Evolutionary conservation across 92 coral and sea anemone genomes (phyloP).

Genomic region (Parazoanthus darwini): DNA sequence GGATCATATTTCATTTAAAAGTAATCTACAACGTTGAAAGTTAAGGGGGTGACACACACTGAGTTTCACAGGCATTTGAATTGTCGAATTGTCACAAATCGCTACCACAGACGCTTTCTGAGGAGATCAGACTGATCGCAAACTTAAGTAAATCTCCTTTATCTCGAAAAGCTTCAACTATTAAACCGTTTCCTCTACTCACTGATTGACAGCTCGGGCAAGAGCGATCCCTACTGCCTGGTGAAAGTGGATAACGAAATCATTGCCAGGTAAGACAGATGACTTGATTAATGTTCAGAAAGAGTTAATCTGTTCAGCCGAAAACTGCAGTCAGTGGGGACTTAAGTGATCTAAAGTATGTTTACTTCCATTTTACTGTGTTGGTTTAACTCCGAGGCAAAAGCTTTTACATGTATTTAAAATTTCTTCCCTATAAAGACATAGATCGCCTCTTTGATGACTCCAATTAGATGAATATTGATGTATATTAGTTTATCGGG

Average conservation of each 20-base stretch:
- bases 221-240: conserved; percentile 92
- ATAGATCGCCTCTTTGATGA: too few relatives aligned
- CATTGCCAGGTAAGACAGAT: conserved; percentile 78
- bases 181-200: neutral
- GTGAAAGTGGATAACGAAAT: conserved; percentile 90
- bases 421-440: neutral
- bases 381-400: neutral
- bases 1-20: neutral
- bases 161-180: too few relatives aligned
- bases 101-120: too few relatives aligned
- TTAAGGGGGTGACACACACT: too few relatives aligned
- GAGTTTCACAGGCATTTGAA: neutral
- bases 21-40: neutral
- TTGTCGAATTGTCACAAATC: neutral
- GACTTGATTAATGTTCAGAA: neutral
- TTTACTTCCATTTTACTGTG: neutral
- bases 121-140: too few relatives aligned
- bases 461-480: neutral
- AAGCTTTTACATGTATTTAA: neutral
- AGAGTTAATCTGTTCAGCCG: neutral
- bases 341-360: neutral
- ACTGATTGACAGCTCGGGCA: conserved; percentile 70
- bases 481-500: neutral
- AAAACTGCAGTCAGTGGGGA: neutral
- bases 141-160: too few relatives aligned